Conservation (phyloP, 2,888 invertebrate genomes). For the Eupeodes latifasciatus region DNA sequence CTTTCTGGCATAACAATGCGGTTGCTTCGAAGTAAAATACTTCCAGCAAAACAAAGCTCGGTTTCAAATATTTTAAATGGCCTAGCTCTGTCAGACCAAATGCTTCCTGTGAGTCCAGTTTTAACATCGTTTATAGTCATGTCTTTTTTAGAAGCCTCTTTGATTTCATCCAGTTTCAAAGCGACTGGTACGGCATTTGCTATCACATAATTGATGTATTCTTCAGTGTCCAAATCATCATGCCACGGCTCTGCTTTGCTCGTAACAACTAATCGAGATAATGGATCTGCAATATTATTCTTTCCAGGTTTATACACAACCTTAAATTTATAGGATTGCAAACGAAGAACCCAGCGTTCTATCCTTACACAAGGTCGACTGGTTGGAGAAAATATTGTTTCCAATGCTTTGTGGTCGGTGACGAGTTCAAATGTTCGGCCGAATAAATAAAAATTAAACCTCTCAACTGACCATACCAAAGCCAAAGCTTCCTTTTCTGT, state of each 20-base stretch:
- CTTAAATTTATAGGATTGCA: neutral
- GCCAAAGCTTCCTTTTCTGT: neutral
- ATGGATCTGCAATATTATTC: neutral
- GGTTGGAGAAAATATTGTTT: too few species aligned
- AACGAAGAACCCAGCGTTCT: neutral
- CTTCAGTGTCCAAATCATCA: neutral
- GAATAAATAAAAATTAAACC: neutral
- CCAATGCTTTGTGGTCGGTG: neutral
- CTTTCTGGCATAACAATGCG: conserved; percentile 8
- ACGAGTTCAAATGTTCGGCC: neutral
- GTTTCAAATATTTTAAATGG: neutral
- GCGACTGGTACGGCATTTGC: neutral
- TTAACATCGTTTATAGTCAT: neutral
- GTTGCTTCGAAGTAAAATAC: conserved; percentile 1
- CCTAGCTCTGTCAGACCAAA: too few species aligned
- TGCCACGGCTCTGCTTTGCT: neutral
- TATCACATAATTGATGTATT: conserved; percentile 1
- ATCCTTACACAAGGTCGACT: too few species aligned
- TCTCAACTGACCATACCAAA: neutral
- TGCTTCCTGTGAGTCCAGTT: too few species aligned
- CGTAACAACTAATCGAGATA: neutral
- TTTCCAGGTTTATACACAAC: neutral
- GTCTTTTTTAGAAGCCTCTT: neutral
- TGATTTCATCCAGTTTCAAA: neutral
- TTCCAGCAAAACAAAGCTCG: conserved; percentile 22